Evolutionary conservation across 1,140 invertebrate species (phyloP), one percentile per base, ranked within the genome.

Genomic region (Apis laboriosa): DNA sequence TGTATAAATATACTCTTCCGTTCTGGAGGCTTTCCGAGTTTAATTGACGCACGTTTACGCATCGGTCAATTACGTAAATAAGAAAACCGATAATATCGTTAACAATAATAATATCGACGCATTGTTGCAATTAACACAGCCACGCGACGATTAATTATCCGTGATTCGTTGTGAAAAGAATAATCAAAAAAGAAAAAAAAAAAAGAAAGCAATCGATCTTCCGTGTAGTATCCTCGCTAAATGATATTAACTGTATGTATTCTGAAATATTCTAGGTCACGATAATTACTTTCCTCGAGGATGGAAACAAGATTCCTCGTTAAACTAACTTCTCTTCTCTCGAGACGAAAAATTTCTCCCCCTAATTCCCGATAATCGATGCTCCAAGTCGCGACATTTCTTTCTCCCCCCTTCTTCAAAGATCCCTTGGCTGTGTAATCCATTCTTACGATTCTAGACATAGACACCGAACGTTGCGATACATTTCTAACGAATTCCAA

Each of bases 1-100:
- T 17, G 17, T 34, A 34, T n/a, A n/a, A n/a, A n/a, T n/a, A n/a
- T n/a, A n/a, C n/a, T 4, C 4, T 24, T 63, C 53, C 3, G n/a
- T 19, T 49, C 66, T 21, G 12, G 24, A 49, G 51, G 9, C 24
- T 66, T 51, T 13, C 12, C 28, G 12, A 1, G 15, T 68, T 34
- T 70, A 60, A 70, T 78, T 51, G 77, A 78, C 34, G 77, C 66
- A 70, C 64, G 77, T 66, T 77, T 51, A 77, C 72, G 56, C 72
- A 61, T 74, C 72, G 34, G 34, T 15, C 56, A 28, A 51, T 70
- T 68, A 70, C 73, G 61, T 64, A 77, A 66, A 77, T 77, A 77
- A 61, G n/a, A 77, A 43, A 66, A 66, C 51, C 75, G 61, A 77
- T 77, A 66, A 77, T 61, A 61, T 15, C 56, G 72, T 75, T 43